A percentile compares a stretch with the other conserved stretches of the same genome.
These are phyloP conservation scores for Pyrrhosoma nymphula DNA, from an alignment of 2,888 invertebrate species.

Conservation along the genomic window DNA sequence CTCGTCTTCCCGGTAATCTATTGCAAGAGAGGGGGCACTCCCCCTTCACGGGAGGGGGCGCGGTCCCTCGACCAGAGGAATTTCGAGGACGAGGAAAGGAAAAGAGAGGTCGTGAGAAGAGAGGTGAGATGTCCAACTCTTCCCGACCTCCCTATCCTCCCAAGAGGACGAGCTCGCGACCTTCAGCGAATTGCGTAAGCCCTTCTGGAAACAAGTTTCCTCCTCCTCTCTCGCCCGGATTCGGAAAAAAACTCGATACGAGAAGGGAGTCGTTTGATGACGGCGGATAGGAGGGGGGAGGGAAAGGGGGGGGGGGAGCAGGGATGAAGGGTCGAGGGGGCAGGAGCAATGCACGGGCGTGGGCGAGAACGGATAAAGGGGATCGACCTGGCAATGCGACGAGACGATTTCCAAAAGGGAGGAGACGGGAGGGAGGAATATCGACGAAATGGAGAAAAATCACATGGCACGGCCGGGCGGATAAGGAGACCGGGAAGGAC, in stretches of 20 bases:
- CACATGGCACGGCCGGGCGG: no score
- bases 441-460: no score
- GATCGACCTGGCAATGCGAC: neutral
- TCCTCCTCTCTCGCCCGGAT: neutral
- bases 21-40: neutral
- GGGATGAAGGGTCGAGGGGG: neutral
- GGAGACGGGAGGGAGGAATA: neutral
- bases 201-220: neutral
- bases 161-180: neutral
- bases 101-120: neutral
- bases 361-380: neutral
- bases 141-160: neutral
- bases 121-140: neutral
- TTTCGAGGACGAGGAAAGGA: neutral
- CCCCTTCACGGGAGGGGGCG: neutral
- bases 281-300: neutral
- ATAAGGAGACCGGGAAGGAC: no score
- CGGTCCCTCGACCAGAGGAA: neutral
- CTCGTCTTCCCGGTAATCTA: neutral
- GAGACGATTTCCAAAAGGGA: neutral
- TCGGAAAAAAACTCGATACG: slow-evolving; percentile 17
- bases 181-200: slow-evolving; percentile 29
- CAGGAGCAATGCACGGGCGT: neutral
- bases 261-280: neutral
- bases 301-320: neutral